These are phyloP conservation scores for Phylloscopus collybita DNA, from an alignment of 2,797 vertebrate species.

Conservation along the genomic window DNA sequence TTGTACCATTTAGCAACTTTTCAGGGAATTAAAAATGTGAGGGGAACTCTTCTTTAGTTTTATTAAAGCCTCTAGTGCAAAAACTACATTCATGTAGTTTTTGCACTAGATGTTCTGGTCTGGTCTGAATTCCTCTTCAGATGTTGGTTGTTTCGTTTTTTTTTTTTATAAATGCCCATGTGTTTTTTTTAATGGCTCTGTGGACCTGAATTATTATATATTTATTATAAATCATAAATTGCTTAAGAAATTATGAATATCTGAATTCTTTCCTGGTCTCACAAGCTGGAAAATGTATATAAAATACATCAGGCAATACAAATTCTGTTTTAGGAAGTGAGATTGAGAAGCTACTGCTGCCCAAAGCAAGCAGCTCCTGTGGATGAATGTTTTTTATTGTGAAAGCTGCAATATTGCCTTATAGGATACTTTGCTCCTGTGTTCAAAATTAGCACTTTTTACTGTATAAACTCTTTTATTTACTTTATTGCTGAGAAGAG, in stretches of 20 bases:
- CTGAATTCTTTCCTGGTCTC: constrained; percentile 1
- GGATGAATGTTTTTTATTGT: constrained; percentile 44
- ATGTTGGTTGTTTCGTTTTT: no score
- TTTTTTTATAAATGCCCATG: background rate
- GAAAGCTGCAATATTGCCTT: constrained; percentile 7
- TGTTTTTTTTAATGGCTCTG: background rate
- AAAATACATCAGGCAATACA: constrained; percentile 22
- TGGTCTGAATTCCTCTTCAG: background rate
- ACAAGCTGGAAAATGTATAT: background rate
- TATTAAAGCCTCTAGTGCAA: background rate
- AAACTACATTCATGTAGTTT: background rate
- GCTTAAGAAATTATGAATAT: background rate
- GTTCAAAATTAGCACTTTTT: constrained; percentile 48
- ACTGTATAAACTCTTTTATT: constrained; percentile 32
- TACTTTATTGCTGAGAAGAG: constrained; percentile 22
- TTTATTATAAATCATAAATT: constrained; percentile 45
- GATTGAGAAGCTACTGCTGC: constrained; percentile 29
- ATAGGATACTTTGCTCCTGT: background rate
- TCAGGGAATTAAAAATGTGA: constrained; percentile 3
- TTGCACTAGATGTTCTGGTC: no score
- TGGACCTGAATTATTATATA: background rate
- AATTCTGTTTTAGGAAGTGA: constrained; percentile 29
- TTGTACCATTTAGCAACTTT: background rate
- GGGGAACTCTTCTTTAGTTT: background rate
- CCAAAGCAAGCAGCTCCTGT: background rate